Base-by-base conservation (phyloP, 1,140 invertebrate genomes). In the Lasioglossum albipes region DNA sequence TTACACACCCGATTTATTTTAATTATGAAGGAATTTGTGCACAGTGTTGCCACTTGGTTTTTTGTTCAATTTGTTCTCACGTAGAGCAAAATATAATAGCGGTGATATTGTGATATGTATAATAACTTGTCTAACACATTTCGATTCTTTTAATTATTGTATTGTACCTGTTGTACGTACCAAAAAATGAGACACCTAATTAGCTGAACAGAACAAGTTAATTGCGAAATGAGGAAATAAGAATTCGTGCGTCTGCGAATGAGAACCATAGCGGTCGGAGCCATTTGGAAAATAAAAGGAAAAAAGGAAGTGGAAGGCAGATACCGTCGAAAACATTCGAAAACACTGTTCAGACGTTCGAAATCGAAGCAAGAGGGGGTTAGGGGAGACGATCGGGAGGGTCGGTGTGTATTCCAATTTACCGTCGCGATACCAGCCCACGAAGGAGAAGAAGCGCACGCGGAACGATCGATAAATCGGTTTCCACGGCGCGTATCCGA, bases 391-490 rank as follows among this genome's bases (percentile, higher is more conserved):
- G 62, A 18, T 2, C 12, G 27, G 57, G 13, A 1, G 57, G n/a
- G 20, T 31, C 57, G 7, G 57, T 54, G 41, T 75, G 65, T 72
- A 85, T 85, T 85, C 78, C 78, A 84, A 84, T 85, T 85, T 85
- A 81, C 59, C 71, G 68, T 22, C 54, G 61, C 76, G 72, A 76
- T 54, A 64, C 49, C 49, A 12, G 36, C 18, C 2, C 10, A 10
- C 41, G n/a, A 67, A 67, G 70, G 41, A 65, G 72, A 75, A 64
- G 65, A 74, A 74, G 73, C 57, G 79, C 27, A 66, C 80, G 52
- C 52, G 74, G 59, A 75, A 78, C 76, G 83, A 83, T 89, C 89
- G 90, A 91, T 90, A 90, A 91, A 91, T 90, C 89, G 90, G 87
- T 89, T 91, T 90, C 83, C 87, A 90, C 85, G 82, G 83, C 84